Evolutionary conservation across 2,113 vertebrate species (phyloP).

Genomic region (Heloderma charlesbogerti): DNA sequence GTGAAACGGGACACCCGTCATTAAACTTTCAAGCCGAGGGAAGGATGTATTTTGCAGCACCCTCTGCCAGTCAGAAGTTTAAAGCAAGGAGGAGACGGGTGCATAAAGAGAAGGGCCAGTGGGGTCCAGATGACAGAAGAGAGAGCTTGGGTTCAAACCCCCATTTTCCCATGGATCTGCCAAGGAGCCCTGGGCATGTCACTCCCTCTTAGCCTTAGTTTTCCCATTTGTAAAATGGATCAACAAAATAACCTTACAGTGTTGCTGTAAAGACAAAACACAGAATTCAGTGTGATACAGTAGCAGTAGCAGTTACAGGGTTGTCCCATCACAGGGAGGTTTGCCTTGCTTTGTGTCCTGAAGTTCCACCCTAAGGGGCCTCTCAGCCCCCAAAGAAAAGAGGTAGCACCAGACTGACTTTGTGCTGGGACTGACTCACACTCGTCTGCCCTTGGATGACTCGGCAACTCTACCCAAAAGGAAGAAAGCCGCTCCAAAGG

Average conservation of each 20-base stretch:
- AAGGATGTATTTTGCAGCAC: background rate
- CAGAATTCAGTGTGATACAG: background rate
- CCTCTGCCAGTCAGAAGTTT: rapidly evolving
- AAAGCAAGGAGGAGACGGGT: too few relatives aligned
- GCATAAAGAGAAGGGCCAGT: background rate
- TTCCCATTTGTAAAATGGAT: background rate
- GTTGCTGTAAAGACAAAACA: background rate
- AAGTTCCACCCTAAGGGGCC: background rate
- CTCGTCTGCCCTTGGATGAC: background rate
- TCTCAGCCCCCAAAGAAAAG: background rate
- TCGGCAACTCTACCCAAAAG: too few relatives aligned
- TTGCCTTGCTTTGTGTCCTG: background rate
- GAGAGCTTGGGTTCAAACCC: background rate
- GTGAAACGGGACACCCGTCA: slow-evolving; percentile 36
- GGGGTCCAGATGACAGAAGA: background rate
- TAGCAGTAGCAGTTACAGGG: background rate
- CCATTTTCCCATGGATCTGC: too few relatives aligned
- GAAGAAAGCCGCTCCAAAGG: too few relatives aligned
- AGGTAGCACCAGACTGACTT: background rate
- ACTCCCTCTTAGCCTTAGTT: background rate
- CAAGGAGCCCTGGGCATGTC: background rate
- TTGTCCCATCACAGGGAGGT: background rate
- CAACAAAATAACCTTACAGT: too few relatives aligned
- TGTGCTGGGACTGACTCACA: background rate
- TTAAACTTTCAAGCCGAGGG: slow-evolving; percentile 41